Evolutionary conservation across 1,140 invertebrate genomes (phyloP).

Genomic region (Zaprionus nigranus): DNA sequence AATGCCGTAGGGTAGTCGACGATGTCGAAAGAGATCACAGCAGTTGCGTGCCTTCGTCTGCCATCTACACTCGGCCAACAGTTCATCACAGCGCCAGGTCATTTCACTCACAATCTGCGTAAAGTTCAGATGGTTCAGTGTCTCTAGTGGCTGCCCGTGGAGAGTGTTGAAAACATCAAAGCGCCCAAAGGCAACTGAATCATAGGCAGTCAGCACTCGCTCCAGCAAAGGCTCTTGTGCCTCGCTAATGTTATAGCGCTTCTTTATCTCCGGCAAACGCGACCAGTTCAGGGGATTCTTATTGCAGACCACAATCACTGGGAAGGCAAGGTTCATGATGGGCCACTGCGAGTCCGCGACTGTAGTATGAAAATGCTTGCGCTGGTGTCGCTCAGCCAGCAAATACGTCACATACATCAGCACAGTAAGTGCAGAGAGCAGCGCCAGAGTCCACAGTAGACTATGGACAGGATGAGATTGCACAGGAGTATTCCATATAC

Average conservation of each 20-base stretch:
- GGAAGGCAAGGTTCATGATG: conserved; percentile 66
- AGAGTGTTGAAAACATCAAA: conserved; percentile 57
- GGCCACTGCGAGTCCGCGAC: conserved; percentile 57
- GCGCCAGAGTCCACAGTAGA: conserved; percentile 37
- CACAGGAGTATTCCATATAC: background rate
- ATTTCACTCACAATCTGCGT: conserved; percentile 60
- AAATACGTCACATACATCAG: conserved; percentile 60
- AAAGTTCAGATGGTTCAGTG: conserved; percentile 69
- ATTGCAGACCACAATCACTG: conserved; percentile 73
- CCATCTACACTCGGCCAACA: conserved; percentile 58
- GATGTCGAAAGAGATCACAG: conserved; percentile 60
- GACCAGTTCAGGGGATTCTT: conserved; percentile 77
- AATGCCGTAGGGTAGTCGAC: conserved; percentile 40
- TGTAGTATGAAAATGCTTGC: conserved; percentile 62
- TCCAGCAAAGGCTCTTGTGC: conserved; percentile 45
- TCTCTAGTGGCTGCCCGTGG: conserved; percentile 15
- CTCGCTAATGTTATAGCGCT: conserved; percentile 39
- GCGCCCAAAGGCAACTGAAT: conserved; percentile 41
- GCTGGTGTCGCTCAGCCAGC: conserved; percentile 50
- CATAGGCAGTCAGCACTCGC: conserved; percentile 54
- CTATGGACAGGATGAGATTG: background rate
- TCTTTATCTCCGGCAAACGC: conserved; percentile 50
- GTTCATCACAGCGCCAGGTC: conserved; percentile 71
- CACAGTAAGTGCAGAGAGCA: conserved; percentile 56
- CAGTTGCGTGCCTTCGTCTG: conserved; percentile 44